These are phyloP conservation scores for Ceratosolen solmsi DNA, from an alignment of 1,140 invertebrate genomes.

Conservation along the genomic window DNA sequence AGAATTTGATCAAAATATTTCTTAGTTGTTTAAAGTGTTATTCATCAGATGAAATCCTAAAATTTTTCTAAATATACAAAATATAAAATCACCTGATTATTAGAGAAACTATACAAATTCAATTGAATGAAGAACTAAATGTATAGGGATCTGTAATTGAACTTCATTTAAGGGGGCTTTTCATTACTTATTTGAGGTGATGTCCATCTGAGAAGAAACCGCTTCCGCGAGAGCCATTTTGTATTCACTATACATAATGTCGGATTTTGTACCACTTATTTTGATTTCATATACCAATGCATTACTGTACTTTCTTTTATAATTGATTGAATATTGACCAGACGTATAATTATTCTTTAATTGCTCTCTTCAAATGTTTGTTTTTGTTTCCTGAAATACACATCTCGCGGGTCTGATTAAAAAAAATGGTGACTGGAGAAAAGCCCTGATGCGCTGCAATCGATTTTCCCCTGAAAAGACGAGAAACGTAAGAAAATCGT, in stretches of 20 bases:
- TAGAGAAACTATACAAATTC: neutral
- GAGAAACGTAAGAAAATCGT: constrained; percentile 3
- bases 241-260: constrained; percentile 12
- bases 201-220: constrained; percentile 4
- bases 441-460: constrained; percentile 9
- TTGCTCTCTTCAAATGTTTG: neutral
- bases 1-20: neutral
- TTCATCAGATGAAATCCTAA: neutral
- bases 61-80: neutral
- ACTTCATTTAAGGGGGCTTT: neutral
- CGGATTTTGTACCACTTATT: neutral
- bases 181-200: neutral
- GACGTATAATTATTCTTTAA: neutral
- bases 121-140: neutral
- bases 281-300: neutral
- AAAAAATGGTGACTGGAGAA: constrained; percentile 33
- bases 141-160: neutral
- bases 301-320: neutral
- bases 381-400: neutral
- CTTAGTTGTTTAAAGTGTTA: neutral
- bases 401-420: neutral
- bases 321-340: neutral
- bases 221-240: constrained; percentile 23
- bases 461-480: neutral
- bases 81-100: neutral